Base-by-base conservation (phyloP, 1,140 invertebrate species). In the Colletes latitarsis region DNA sequence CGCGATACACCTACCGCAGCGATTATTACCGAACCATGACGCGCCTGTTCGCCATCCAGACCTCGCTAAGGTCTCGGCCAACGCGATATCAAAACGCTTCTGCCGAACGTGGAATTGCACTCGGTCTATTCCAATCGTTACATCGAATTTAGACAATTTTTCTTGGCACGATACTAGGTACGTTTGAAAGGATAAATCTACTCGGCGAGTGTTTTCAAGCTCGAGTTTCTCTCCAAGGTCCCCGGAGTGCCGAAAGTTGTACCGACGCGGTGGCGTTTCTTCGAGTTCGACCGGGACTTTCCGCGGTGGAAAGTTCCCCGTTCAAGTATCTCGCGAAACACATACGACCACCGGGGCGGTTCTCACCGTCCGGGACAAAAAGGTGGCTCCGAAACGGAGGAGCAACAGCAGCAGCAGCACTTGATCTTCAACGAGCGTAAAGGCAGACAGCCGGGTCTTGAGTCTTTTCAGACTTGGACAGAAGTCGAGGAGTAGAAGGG, bases 11-110 rank as follows among this genome's bases (percentile, higher is more conserved):
- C 84, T 73, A 83, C 83, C 81, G 81, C 62, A 77, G 83, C 86
- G 84, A 86, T 86, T 86, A 86, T 86, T 83, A 86, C 84, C 84
- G 84, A 86, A 79, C 84, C 84, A 84, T 86, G 84, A 86, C 84
- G 85, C 77, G 84, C 72, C 77, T 58, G 72, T 71, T 78, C 79
- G 62, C 66, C 73, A 53, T 58, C 78, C 55, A 71, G 84, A 66
- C 76, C 80, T 73, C 73, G 72, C 85, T 77, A 86, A 86, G 86
- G 86, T 86, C 86, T 87, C 82, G 86, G 82, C 77, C 85, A 75
- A 83, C 71, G 74, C 75, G 57, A 83, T 80, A 71, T 86, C 72
- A 77, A 81, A 73, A 83, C 77, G 60, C 62, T 66, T 74, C 77
- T 43, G 60, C 43, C 69, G 6, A 67, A 64, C 43, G 43, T 8